These are phyloP conservation scores for Tylochromis polylepis DNA, from an alignment of 2,113 vertebrate genomes.

Conservation along the genomic window DNA sequence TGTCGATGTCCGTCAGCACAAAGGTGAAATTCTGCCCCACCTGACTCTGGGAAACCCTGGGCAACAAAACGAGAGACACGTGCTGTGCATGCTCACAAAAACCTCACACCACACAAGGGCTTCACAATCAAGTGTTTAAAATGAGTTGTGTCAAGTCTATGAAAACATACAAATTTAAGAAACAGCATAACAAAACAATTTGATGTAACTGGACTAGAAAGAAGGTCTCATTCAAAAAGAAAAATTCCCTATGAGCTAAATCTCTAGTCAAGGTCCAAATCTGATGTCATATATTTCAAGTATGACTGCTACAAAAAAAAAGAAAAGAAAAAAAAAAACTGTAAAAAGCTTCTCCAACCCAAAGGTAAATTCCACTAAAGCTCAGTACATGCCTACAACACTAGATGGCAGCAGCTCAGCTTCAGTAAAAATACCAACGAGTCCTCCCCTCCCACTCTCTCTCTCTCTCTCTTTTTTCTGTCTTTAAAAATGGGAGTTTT, in stretches of 20 bases:
- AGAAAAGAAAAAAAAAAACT: too few relatives aligned
- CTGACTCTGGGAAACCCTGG: conserved; percentile 87
- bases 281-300: conserved; percentile 11
- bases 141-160: not conserved
- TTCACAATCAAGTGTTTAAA: not conserved
- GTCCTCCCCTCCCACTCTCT: not conserved
- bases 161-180: not conserved
- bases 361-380: not conserved
- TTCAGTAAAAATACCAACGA: conserved; percentile 38
- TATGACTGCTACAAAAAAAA: not conserved
- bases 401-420: conserved; percentile 83
- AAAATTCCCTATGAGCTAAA: not conserved
- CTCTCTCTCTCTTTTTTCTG: not conserved
- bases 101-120: not conserved
- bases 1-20: conserved; percentile 94
- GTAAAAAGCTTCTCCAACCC: not conserved
- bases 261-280: not conserved
- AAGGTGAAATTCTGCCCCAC: conserved; percentile 98
- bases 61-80: conserved; percentile 12
- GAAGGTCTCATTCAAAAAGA: not conserved
- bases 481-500: conserved; percentile 49
- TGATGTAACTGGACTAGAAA: not conserved
- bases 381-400: conserved; percentile 39
- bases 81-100: not conserved
- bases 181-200: not conserved